Conservation (phyloP, 2,888 invertebrate species). For the Apantesis nais region DNA sequence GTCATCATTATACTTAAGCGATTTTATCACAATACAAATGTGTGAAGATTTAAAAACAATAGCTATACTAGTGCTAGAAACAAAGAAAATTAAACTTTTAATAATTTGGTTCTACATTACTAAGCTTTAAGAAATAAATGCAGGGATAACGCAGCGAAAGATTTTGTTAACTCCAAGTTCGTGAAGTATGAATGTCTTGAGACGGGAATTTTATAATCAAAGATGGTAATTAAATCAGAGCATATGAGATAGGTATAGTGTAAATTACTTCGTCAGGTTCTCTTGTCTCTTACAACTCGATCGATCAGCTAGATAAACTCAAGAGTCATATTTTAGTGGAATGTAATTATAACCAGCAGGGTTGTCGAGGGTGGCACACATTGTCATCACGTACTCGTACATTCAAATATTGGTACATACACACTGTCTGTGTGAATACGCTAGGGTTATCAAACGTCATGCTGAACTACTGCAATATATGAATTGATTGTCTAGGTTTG, state of each 20-base stretch:
- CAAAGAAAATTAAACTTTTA: not conserved
- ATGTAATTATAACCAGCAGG: conserved; percentile 80
- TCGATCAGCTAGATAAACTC: conserved; percentile 63
- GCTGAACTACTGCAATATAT: not conserved
- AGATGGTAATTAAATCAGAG: not conserved
- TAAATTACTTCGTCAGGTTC: not conserved
- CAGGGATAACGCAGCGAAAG: not conserved
- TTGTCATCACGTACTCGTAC: conserved; percentile 62
- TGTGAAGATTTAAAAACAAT: no score
- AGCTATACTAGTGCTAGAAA: not conserved
- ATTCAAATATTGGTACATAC: conserved; percentile 67
- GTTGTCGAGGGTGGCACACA: conserved; percentile 71
- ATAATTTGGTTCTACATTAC: not conserved
- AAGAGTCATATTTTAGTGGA: conserved; percentile 81
- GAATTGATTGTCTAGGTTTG: not conserved
- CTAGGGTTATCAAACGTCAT: conserved; percentile 60
- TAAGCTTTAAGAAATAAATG: not conserved
- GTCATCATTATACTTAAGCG: not conserved
- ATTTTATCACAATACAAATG: not conserved
- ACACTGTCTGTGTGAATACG: conserved; percentile 50
- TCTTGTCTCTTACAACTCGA: conserved; percentile 27
- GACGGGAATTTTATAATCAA: not conserved
- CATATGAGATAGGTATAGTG: not conserved
- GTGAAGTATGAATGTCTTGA: not conserved
- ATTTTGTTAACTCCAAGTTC: not conserved